Percentiles rank a stretch among this genome's conserved stretches.
phyloP scores from a whole-genome alignment of 2,888 invertebrate species.

The Drosophila dives region DNA sequence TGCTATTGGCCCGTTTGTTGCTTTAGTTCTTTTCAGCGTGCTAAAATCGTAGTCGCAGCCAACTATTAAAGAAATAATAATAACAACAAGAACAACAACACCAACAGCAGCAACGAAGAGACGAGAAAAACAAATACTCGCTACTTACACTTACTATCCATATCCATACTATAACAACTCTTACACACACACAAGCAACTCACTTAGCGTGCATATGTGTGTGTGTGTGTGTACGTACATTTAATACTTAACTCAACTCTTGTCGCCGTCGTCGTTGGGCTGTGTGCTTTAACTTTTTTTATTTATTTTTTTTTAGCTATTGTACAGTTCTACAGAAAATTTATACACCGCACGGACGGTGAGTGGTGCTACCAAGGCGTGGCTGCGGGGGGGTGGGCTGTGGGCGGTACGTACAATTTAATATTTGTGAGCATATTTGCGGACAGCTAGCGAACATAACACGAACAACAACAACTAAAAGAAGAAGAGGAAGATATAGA shows the following conservation, averaged over 20 bases:
- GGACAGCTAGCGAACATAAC: slow-evolving; percentile 51
- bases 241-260: slow-evolving; percentile 65
- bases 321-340: slow-evolving; percentile 78
- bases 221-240: slow-evolving; percentile 51
- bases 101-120: slow-evolving; percentile 21
- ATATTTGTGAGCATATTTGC: slow-evolving; percentile 78
- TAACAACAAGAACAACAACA: slow-evolving; percentile 32
- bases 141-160: slow-evolving; percentile 77
- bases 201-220: slow-evolving; percentile 19
- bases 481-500: not conserved
- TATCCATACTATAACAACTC: slow-evolving; percentile 59
- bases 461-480: slow-evolving; percentile 19
- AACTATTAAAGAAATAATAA: slow-evolving; percentile 68
- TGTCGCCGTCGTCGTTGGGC: slow-evolving; percentile 42
- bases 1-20: slow-evolving; percentile 52
- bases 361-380: slow-evolving; percentile 22
- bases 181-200: slow-evolving; percentile 46
- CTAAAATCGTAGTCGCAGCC: slow-evolving; percentile 50
- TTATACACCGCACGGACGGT: slow-evolving; percentile 74
- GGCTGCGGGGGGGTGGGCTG: slow-evolving; percentile 8
- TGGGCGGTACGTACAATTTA: slow-evolving; percentile 63
- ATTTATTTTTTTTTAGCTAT: slow-evolving; percentile 69
- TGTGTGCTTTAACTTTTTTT: slow-evolving; percentile 73
- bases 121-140: slow-evolving; percentile 74
- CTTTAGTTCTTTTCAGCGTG: slow-evolving; percentile 48